A percentile compares a stretch with the other conserved stretches of the same genome.
phyloP scores from a whole-genome alignment of 1,140 invertebrate species.

The Antheraea pernyi region DNA sequence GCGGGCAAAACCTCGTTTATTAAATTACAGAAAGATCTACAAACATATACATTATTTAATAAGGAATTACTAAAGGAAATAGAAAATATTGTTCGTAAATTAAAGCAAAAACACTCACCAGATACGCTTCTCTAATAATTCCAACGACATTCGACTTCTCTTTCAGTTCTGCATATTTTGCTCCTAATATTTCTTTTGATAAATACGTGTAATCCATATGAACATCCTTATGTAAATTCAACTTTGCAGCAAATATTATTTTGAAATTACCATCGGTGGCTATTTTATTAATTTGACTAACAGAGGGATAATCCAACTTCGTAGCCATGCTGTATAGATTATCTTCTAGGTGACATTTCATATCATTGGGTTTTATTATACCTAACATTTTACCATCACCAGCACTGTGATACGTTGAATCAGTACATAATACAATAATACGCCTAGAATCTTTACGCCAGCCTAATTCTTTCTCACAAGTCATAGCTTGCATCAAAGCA shows the following conservation, averaged over 20 bases:
- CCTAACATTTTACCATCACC: conserved; percentile 89
- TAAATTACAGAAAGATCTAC: no score
- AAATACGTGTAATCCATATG: conserved; percentile 85
- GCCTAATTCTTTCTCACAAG: conserved; percentile 81
- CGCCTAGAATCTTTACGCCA: conserved; percentile 81
- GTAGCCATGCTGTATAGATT: conserved; percentile 83
- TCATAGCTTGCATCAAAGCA: conserved; percentile 88
- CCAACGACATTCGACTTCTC: conserved; percentile 32
- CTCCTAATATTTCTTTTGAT: conserved; percentile 81
- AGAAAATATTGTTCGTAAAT: no score
- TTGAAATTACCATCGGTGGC: conserved; percentile 65
- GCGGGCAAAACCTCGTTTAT: no score
- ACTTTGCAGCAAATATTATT: conserved; percentile 87
- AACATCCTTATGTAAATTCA: conserved; percentile 79
- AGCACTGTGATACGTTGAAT: conserved; percentile 83
- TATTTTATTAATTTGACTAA: conserved; percentile 82
- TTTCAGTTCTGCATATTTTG: conserved; percentile 60
- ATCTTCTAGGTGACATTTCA: conserved; percentile 86
- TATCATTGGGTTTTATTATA: conserved; percentile 92
- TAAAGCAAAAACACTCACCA: conserved; percentile 70
- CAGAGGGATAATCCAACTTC: conserved; percentile 84
- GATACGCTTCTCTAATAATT: conserved; percentile 87
- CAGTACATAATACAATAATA: conserved; percentile 83
- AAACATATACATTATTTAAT: no score
- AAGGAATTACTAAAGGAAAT: no score